phyloP scores from a whole-genome alignment of 2,888 invertebrate species.

The Archips crataeganus region DNA sequence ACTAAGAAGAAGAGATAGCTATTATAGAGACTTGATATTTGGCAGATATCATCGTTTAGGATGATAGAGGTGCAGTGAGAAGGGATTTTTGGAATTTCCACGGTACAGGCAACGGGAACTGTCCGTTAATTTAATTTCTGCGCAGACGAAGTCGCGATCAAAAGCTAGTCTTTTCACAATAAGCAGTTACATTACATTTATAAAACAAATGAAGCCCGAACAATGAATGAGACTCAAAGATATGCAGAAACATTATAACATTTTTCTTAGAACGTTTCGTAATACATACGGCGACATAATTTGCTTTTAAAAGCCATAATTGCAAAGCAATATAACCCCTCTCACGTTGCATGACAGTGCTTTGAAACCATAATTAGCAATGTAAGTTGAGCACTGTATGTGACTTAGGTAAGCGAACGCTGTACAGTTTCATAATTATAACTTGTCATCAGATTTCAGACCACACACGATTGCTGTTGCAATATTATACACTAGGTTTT shows the following conservation, averaged over 20 bases:
- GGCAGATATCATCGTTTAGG: too few relatives aligned
- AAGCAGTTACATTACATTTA: neutral
- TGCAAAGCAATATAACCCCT: neutral
- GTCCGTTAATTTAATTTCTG: too few relatives aligned
- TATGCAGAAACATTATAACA: constrained; percentile 20
- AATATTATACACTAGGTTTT: neutral
- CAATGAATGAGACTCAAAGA: constrained; percentile 2
- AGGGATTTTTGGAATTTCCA: too few relatives aligned
- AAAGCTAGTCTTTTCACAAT: neutral
- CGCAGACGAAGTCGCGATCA: too few relatives aligned
- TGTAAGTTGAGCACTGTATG: neutral
- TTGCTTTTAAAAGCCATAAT: neutral
- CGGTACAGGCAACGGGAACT: too few relatives aligned
- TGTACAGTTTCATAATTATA: constrained; percentile 19
- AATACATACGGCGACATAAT: constrained; percentile 1
- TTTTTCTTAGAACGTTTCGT: constrained; percentile 25
- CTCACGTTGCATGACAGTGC: neutral
- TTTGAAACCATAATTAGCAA: neutral
- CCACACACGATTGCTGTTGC: constrained; percentile 32
- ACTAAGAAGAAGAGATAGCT: too few relatives aligned
- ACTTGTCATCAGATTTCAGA: constrained; percentile 29
- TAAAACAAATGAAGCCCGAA: constrained; percentile 7
- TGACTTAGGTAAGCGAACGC: neutral
- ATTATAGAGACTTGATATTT: too few relatives aligned
- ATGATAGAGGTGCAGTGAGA: too few relatives aligned